These are phyloP conservation scores for Hirtodrosophila cameraria DNA, from an alignment of 2,888 invertebrate species.

Conservation along the genomic window DNA sequence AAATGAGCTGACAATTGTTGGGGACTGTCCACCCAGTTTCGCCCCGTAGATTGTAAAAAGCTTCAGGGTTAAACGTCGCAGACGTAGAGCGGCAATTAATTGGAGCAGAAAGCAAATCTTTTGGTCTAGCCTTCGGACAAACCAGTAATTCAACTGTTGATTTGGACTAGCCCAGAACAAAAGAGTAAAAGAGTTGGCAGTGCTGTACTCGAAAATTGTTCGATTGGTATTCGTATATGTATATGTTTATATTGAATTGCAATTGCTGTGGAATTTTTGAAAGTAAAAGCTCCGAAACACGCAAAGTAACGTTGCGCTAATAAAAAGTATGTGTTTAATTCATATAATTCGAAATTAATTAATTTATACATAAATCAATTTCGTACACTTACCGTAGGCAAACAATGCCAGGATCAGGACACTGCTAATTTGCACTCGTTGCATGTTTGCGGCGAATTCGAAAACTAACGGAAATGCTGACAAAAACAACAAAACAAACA, in stretches of 20 bases:
- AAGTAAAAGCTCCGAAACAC: slow-evolving; percentile 69
- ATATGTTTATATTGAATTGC: slow-evolving; percentile 9
- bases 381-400: slow-evolving; percentile 70
- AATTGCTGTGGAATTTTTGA: slow-evolving; percentile 62
- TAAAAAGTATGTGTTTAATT: too few species aligned
- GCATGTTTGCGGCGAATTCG: slow-evolving; percentile 55
- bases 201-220: slow-evolving; percentile 7
- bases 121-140: slow-evolving; percentile 57
- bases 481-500: background rate
- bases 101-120: slow-evolving; percentile 49
- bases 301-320: slow-evolving; percentile 59
- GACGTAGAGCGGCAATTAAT: slow-evolving; percentile 23
- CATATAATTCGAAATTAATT: too few species aligned
- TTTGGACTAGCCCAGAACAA: slow-evolving; percentile 47
- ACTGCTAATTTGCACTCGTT: slow-evolving; percentile 57
- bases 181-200: slow-evolving; percentile 22
- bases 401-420: slow-evolving; percentile 68
- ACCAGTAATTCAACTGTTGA: slow-evolving; percentile 55
- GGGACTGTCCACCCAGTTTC: background rate
- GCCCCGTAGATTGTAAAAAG: background rate
- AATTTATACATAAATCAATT: slow-evolving; percentile 10
- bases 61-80: slow-evolving; percentile 52
- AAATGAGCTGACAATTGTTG: slow-evolving; percentile 39
- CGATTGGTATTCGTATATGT: background rate
- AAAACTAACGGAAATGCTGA: slow-evolving; percentile 16